Evolutionary conservation across 2,888 invertebrate genomes (phyloP).

Genomic region (Lepetodrilus schrolli): DNA sequence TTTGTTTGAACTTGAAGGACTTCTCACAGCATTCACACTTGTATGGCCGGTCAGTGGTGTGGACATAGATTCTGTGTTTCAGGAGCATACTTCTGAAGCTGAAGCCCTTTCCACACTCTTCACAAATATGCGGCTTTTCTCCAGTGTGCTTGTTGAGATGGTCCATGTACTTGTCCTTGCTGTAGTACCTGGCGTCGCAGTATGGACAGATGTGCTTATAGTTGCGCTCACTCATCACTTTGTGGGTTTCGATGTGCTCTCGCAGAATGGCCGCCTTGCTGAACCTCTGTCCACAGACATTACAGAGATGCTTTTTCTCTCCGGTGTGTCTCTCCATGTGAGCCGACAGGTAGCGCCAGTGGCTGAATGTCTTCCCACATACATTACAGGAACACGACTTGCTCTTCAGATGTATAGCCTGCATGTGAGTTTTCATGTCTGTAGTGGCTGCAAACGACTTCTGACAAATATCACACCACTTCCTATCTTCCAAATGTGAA

Average conservation of each 20-base stretch:
- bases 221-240: constrained; percentile 45
- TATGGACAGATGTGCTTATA: constrained; percentile 51
- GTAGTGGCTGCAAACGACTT: constrained; percentile 17
- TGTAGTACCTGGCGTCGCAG: constrained; percentile 52
- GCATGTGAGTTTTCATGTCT: constrained; percentile 25
- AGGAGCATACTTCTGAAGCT: constrained; percentile 54
- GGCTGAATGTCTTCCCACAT: constrained; percentile 51
- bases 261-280: constrained; percentile 48
- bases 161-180: constrained; percentile 52
- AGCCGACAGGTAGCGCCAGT: constrained; percentile 45
- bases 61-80: constrained; percentile 56
- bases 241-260: constrained; percentile 59
- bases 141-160: constrained; percentile 65
- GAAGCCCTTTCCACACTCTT: constrained; percentile 53
- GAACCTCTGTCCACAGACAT: constrained; percentile 44
- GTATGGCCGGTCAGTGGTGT: constrained; percentile 53
- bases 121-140: constrained; percentile 55
- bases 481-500: constrained; percentile 7
- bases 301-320: constrained; percentile 45
- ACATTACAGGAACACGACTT: constrained; percentile 39
- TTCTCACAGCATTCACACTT: constrained; percentile 55
- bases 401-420: constrained; percentile 18
- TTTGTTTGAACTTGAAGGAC: constrained; percentile 54
- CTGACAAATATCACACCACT: constrained; percentile 22
- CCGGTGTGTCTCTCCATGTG: constrained; percentile 53